Conservation (phyloP, 2,797 vertebrate genomes). For the Pseudochirops corinnae region DNA sequence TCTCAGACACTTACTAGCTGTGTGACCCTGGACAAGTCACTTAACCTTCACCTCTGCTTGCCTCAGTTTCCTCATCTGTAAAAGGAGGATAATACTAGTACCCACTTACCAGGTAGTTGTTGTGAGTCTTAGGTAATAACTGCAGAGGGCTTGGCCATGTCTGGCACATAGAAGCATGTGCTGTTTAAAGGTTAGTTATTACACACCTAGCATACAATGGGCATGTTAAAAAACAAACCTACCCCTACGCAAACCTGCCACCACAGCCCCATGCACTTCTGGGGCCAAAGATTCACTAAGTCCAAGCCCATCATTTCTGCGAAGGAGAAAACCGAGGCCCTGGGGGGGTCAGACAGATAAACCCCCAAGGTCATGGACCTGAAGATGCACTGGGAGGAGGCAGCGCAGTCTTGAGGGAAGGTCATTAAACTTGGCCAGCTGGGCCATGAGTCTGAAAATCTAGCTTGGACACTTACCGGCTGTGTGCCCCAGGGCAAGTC, state of each 20-base stretch:
- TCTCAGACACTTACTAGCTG: neutral
- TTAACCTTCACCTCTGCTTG: too few relatives aligned
- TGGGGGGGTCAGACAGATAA: neutral
- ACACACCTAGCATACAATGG: neutral
- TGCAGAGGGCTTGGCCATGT: neutral
- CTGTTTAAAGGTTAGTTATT: neutral
- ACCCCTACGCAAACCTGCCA: neutral
- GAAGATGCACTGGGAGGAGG: neutral
- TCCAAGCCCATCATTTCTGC: neutral
- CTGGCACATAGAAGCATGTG: neutral
- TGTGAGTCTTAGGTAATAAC: neutral
- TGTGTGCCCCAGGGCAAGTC: neutral
- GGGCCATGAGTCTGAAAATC: neutral
- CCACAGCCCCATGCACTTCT: too few relatives aligned
- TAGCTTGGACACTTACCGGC: neutral
- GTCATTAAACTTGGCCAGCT: neutral
- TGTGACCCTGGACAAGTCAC: neutral
- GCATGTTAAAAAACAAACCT: neutral
- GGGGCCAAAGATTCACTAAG: neutral
- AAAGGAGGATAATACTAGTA: neutral
- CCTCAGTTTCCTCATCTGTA: neutral
- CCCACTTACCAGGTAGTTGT: neutral
- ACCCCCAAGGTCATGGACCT: neutral
- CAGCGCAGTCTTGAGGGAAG: neutral
- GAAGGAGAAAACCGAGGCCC: neutral